A percentile compares a stretch with the other conserved stretches of the same genome.
Evolutionary conservation across 2,113 vertebrate genomes (phyloP).

Genomic region (Steatornis caripensis): DNA sequence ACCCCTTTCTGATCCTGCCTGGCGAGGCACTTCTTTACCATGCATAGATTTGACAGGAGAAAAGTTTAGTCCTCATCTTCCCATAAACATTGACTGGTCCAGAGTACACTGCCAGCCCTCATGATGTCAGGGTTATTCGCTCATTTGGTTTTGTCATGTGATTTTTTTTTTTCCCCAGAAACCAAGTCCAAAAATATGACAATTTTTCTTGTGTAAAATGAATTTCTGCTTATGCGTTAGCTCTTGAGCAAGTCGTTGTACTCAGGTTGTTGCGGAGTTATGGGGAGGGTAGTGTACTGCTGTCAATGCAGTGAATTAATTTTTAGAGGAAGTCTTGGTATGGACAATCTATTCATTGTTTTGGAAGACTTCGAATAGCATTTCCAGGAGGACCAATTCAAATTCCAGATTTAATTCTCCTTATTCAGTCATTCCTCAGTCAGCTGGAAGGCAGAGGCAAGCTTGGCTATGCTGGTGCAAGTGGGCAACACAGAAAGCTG

Average conservation of each 20-base stretch:
- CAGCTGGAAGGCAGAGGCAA: not conserved
- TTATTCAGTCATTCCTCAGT: not conserved
- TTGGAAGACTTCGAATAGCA: not conserved
- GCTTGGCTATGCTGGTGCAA: not conserved
- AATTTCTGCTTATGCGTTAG: not conserved
- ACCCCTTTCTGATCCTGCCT: not conserved
- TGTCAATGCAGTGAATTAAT: not conserved
- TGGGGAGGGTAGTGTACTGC: not conserved
- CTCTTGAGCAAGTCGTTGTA: not conserved
- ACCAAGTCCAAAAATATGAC: not conserved
- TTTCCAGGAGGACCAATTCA: not conserved
- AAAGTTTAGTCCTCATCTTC: not conserved
- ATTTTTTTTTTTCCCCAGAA: not conserved
- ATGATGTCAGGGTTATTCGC: not conserved
- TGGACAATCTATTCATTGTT: not conserved
- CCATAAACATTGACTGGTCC: not conserved
- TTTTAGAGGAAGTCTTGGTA: slow-evolving; percentile 21
- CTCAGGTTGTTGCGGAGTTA: not conserved
- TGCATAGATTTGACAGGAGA: not conserved
- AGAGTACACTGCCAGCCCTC: not conserved
- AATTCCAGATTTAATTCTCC: not conserved
- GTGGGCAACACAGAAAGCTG: not conserved
- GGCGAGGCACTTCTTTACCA: not conserved
- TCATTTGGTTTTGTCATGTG: not conserved
- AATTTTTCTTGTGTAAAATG: not conserved